Conservation (phyloP, 2,888 invertebrate genomes). For the Vesta saturnalis region DNA sequence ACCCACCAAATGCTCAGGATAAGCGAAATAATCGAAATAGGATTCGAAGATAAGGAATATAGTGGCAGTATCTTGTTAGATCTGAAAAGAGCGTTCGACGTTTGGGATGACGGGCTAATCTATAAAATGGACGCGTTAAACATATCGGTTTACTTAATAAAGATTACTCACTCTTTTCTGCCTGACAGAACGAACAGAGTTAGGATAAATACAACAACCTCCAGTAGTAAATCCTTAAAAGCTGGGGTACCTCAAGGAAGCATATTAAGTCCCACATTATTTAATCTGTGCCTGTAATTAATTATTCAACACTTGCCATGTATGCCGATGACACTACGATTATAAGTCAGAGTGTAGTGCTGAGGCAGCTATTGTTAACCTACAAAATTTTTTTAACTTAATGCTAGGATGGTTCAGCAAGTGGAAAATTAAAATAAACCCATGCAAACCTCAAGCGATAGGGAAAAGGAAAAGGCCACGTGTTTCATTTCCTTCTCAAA, state of each 20-base stretch:
- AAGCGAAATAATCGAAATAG: not conserved
- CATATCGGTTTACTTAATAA: too few species aligned
- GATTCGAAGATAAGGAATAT: not conserved
- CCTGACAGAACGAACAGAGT: not conserved
- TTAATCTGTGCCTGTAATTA: constrained; percentile 9
- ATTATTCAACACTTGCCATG: constrained; percentile 12
- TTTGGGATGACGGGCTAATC: too few species aligned
- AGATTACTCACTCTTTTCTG: not conserved
- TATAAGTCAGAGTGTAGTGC: constrained; percentile 3
- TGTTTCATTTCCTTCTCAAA: too few species aligned
- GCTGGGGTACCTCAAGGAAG: constrained; percentile 15
- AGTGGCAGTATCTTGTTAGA: not conserved
- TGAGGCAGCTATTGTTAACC: constrained; percentile 1
- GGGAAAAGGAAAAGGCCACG: too few species aligned
- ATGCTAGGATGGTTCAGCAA: too few species aligned
- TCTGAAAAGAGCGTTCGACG: not conserved
- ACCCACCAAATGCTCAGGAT: not conserved
- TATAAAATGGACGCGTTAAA: too few species aligned
- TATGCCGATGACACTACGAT: not conserved
- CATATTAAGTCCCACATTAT: constrained; percentile 16
- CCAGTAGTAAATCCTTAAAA: constrained; percentile 12
- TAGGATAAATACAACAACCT: too few species aligned
- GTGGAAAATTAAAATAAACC: too few species aligned
- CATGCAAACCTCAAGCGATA: too few species aligned
- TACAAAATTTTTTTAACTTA: constrained; percentile 2